Percentiles rank a stretch among this genome's conserved stretches.
Conservation (phyloP, 2,113 vertebrate species). For the Porphyrio hochstetteri region DNA sequence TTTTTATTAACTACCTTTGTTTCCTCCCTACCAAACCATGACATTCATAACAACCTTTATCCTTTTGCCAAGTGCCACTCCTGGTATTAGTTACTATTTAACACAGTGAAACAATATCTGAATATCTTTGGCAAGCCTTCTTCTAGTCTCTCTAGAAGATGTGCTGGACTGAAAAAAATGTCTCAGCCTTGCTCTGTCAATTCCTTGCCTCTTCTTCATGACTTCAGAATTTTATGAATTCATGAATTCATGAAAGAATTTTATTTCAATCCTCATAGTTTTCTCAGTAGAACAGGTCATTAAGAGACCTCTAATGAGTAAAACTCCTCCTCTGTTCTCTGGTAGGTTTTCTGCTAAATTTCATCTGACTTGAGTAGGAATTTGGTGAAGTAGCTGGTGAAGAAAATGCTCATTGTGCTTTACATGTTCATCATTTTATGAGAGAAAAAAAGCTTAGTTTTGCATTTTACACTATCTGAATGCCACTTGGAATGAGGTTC, state of each 20-base stretch:
- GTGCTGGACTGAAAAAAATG: not conserved
- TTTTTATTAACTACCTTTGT: not conserved
- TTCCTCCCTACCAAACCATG: fast-evolving
- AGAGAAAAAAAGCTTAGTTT: not conserved
- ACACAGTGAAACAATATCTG: not conserved
- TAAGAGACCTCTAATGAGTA: not conserved
- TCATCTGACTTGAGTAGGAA: not conserved
- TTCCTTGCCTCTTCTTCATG: not conserved
- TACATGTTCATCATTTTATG: not conserved
- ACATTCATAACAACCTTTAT: not conserved
- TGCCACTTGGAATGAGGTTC: not conserved
- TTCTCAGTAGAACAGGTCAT: not conserved
- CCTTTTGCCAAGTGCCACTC: not conserved
- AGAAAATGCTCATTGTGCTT: not conserved
- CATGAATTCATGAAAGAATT: too few species aligned
- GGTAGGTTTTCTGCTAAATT: not conserved
- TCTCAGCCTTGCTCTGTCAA: not conserved
- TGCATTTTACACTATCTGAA: not conserved
- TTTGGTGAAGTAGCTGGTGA: not conserved
- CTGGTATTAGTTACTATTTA: not conserved
- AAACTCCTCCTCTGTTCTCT: not conserved
- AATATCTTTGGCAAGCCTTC: not conserved
- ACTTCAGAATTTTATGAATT: not conserved
- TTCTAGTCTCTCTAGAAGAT: not conserved
- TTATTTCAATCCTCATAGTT: not conserved